These are phyloP conservation scores for Galagoides demidoff DNA, from an alignment of 2,797 vertebrate genomes.

Conservation along the genomic window DNA sequence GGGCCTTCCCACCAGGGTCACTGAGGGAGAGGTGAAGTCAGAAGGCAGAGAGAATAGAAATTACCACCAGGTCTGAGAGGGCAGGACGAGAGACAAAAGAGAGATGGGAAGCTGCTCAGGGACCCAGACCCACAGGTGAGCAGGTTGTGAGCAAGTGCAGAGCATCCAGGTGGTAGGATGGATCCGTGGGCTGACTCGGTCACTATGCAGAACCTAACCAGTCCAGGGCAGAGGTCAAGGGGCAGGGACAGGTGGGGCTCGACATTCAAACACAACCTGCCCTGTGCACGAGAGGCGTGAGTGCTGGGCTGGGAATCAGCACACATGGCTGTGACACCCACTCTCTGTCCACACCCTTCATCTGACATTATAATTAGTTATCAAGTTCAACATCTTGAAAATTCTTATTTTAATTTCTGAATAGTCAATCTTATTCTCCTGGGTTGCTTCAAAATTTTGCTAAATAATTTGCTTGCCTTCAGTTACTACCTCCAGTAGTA, in stretches of 20 bases:
- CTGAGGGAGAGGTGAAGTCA: background rate
- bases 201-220: background rate
- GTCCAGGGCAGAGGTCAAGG: background rate
- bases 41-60: background rate
- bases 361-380: background rate
- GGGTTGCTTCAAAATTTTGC: background rate
- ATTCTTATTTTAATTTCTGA: background rate
- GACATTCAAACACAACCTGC: background rate
- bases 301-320: no score
- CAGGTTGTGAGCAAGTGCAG: background rate
- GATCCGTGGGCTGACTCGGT: background rate
- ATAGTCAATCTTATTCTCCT: background rate
- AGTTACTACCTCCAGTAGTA: background rate
- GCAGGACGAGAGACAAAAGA: background rate
- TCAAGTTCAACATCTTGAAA: background rate
- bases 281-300: background rate
- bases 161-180: accelerated
- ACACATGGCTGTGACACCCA: accelerated
- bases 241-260: background rate
- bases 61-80: background rate
- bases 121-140: accelerated
- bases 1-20: accelerated
- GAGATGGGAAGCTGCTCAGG: background rate
- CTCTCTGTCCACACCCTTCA: no score
- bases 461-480: background rate